These are phyloP conservation scores for Elegia similella DNA, from an alignment of 2,888 invertebrate genomes.

Conservation along the genomic window DNA sequence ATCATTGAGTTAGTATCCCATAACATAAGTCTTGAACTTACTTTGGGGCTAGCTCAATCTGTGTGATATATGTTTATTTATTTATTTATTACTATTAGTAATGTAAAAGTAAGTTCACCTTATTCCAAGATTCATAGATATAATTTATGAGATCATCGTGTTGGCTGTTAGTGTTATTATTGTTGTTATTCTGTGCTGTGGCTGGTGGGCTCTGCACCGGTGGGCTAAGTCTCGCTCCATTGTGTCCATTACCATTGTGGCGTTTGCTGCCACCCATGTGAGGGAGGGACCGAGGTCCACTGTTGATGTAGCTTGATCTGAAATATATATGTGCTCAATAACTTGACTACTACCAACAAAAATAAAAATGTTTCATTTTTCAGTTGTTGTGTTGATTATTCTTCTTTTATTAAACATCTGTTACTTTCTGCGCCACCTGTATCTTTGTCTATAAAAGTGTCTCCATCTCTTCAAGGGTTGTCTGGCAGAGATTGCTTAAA, in stretches of 20 bases:
- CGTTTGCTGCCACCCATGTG: constrained; percentile 66
- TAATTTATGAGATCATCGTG: constrained; percentile 91
- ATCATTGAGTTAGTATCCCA: too few relatives aligned
- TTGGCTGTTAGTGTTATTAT: constrained; percentile 66
- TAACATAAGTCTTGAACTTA: too few relatives aligned
- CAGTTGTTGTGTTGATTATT: too few relatives aligned
- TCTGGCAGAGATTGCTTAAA: too few relatives aligned
- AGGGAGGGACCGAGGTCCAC: constrained; percentile 67
- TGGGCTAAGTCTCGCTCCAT: constrained; percentile 60
- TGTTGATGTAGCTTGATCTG: constrained; percentile 71
- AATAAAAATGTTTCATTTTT: too few relatives aligned
- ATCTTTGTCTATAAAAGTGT: too few relatives aligned
- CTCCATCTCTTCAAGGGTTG: too few relatives aligned
- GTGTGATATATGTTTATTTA: background rate
- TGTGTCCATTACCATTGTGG: constrained; percentile 44
- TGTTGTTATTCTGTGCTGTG: constrained; percentile 34
- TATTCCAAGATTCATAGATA: constrained; percentile 89
- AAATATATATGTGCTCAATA: constrained; percentile 26
- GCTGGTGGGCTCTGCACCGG: constrained; percentile 52
- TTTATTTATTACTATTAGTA: background rate
- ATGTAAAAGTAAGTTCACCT: constrained; percentile 61
- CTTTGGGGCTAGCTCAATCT: too few relatives aligned
- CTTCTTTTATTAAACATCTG: too few relatives aligned
- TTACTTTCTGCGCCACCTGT: too few relatives aligned
- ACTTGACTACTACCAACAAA: too few relatives aligned